These are phyloP conservation scores for Bungarus multicinctus DNA, from an alignment of 2,113 vertebrate species.

Conservation along the genomic window DNA sequence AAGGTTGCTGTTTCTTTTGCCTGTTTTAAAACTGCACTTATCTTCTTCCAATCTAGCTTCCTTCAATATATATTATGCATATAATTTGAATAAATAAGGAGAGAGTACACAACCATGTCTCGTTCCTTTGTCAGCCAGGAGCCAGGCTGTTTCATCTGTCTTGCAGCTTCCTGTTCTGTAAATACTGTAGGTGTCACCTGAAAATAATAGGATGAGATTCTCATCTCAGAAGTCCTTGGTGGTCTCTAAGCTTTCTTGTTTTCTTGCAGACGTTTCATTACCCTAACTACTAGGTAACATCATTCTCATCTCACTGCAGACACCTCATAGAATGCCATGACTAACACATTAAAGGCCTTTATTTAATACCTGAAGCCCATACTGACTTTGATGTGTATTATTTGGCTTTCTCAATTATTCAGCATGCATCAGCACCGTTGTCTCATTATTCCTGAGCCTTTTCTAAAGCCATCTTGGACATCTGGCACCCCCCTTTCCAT, in stretches of 20 bases:
- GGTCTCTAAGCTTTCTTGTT: too few species aligned
- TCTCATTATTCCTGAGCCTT: neutral
- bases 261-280: too few species aligned
- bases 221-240: neutral
- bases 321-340: neutral
- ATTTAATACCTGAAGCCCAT: neutral
- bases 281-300: too few species aligned
- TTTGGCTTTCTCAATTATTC: neutral
- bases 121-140: neutral
- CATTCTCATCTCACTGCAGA: neutral
- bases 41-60: neutral
- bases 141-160: neutral
- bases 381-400: neutral
- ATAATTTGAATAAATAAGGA: neutral
- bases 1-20: neutral
- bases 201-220: neutral
- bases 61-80: neutral
- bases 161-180: neutral
- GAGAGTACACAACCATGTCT: neutral
- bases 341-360: neutral
- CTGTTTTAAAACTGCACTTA: neutral
- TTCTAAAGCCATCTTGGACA: neutral
- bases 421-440: neutral
- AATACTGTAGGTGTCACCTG: neutral
- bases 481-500: neutral